phyloP scores from a whole-genome alignment of 2,113 vertebrate species.

The Callipepla californica region DNA sequence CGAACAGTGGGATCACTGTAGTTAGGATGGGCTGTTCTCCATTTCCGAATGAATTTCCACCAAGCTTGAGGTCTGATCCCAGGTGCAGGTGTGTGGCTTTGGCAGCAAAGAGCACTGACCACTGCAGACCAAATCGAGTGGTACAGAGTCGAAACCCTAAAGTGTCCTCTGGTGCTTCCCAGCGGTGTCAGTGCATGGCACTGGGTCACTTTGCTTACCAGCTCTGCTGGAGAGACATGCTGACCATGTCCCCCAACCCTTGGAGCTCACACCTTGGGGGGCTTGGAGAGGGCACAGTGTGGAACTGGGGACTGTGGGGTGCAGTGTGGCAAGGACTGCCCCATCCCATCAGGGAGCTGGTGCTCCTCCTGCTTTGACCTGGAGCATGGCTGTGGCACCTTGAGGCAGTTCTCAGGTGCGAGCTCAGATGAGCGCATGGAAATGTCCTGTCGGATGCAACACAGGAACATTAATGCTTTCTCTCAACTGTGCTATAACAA shows the following conservation, averaged over 20 bases:
- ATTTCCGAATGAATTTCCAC: slow-evolving; percentile 65
- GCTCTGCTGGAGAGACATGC: too few species aligned
- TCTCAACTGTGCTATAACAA: slow-evolving; percentile 79
- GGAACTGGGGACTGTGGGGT: slow-evolving; percentile 66
- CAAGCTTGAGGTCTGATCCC: not conserved
- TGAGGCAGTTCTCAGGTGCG: slow-evolving; percentile 83
- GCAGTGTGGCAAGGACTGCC: slow-evolving; percentile 83
- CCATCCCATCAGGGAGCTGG: slow-evolving; percentile 84
- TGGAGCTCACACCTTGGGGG: not conserved
- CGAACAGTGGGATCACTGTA: slow-evolving; percentile 23
- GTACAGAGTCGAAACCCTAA: slow-evolving; percentile 38
- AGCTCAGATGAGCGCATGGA: slow-evolving; percentile 87
- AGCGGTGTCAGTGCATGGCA: slow-evolving; percentile 69
- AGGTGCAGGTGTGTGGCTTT: not conserved
- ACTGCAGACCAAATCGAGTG: not conserved
- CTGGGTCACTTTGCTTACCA: not conserved
- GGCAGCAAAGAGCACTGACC: not conserved
- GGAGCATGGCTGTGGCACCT: slow-evolving; percentile 79
- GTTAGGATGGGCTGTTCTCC: slow-evolving; percentile 17
- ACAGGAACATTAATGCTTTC: slow-evolving; percentile 84
- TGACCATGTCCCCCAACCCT: not conserved
- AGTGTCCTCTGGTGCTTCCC: slow-evolving; percentile 67
- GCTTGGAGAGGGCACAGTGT: too few species aligned
- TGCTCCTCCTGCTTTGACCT: slow-evolving; percentile 88
- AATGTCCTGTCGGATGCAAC: slow-evolving; percentile 85